phyloP scores from a whole-genome alignment of 2,888 invertebrate genomes.

The Apamea epomidion region DNA sequence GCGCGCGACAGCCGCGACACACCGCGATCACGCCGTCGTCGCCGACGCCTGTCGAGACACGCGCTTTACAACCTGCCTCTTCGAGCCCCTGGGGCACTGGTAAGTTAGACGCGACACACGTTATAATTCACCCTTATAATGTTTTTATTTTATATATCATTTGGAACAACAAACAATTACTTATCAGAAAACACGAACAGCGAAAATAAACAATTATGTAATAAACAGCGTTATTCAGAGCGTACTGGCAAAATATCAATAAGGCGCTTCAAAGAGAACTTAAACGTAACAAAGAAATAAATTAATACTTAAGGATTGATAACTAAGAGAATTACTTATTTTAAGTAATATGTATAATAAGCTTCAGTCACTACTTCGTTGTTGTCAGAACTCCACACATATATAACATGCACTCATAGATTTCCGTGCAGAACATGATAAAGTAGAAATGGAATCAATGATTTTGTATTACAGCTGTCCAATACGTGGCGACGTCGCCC shows the following conservation, averaged over 20 bases:
- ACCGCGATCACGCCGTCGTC: conserved; percentile 81
- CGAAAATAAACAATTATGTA: neutral
- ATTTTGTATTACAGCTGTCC: neutral
- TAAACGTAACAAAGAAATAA: neutral
- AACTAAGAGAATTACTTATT: neutral
- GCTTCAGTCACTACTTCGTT: neutral
- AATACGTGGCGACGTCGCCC: neutral
- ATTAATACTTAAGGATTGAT: neutral
- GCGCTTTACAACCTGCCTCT: conserved; percentile 38
- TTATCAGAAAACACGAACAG: neutral
- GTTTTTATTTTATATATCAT: neutral
- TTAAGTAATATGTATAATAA: neutral
- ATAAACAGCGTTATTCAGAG: neutral
- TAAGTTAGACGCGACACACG: conserved; percentile 25
- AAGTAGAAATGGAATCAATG: neutral
- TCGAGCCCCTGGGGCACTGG: conserved; percentile 33
- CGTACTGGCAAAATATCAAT: neutral
- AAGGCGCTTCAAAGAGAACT: neutral
- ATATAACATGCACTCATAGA: neutral
- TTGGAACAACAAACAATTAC: neutral
- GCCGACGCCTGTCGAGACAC: conserved; percentile 74
- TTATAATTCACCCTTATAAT: conserved; percentile 20
- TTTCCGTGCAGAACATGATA: neutral
- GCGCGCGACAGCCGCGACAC: conserved; percentile 74
- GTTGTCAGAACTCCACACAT: neutral